phyloP scores from a whole-genome alignment of 2,797 vertebrate species.

The Florisuga fusca region DNA sequence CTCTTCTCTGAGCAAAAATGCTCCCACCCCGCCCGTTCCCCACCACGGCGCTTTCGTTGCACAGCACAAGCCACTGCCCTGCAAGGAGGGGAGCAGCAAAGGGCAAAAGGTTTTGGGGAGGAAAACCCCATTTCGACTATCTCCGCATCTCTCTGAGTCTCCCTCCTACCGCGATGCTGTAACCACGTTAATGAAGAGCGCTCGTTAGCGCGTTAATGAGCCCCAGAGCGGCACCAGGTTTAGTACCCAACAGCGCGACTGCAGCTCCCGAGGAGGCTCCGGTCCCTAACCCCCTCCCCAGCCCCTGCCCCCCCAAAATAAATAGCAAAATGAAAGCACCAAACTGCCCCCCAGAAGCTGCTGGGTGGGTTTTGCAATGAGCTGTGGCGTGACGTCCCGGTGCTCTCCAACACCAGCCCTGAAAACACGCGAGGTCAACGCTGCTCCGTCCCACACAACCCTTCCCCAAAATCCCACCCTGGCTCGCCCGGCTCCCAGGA shows the following conservation, averaged over 20 bases:
- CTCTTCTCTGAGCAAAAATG: fast-evolving
- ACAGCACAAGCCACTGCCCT: fast-evolving
- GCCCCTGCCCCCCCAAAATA: no score
- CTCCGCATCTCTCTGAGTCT: fast-evolving
- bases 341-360: fast-evolving
- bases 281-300: fast-evolving
- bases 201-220: background rate
- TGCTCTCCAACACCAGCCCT: fast-evolving
- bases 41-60: background rate
- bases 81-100: fast-evolving
- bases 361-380: background rate
- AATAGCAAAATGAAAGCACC: background rate
- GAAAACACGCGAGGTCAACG: fast-evolving
- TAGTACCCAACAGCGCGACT: fast-evolving
- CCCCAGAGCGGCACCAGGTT: background rate
- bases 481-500: fast-evolving
- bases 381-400: fast-evolving
- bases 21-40: fast-evolving
- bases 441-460: background rate
- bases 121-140: fast-evolving
- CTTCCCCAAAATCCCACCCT: fast-evolving
- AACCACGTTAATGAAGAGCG: background rate
- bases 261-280: background rate
- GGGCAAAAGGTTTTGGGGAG: fast-evolving
- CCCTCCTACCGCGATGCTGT: background rate